phyloP scores from a whole-genome alignment of 2,888 invertebrate genomes.

The Gymnosoma rotundatum region DNA sequence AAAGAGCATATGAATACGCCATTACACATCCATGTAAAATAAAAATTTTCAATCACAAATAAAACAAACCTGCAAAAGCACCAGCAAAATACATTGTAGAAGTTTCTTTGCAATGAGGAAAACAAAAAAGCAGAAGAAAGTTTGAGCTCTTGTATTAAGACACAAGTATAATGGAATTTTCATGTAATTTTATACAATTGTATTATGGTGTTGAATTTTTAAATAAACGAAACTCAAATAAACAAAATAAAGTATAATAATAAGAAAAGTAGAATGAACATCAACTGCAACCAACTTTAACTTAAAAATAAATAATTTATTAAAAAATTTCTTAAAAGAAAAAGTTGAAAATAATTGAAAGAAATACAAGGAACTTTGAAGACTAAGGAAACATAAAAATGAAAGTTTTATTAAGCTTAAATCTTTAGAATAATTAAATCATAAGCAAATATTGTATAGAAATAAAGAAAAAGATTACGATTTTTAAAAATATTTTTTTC shows the following conservation, averaged over 20 bases:
- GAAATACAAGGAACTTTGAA: background rate
- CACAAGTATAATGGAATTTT: conserved; percentile 69
- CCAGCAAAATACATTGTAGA: conserved; percentile 18
- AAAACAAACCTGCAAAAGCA: conserved; percentile 28
- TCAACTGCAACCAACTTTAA: background rate
- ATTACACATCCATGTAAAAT: conserved; percentile 23
- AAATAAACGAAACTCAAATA: conserved; percentile 37
- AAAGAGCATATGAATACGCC: conserved; percentile 14
- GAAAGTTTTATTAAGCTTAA: too few relatives aligned
- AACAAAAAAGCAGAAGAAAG: conserved; percentile 2
- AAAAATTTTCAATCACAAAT: conserved; percentile 45
- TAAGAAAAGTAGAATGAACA: conserved; percentile 20
- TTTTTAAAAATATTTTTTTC: too few relatives aligned
- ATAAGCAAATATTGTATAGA: too few relatives aligned
- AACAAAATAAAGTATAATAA: conserved; percentile 5
- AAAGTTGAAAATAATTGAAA: conserved; percentile 5
- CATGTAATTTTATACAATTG: conserved; percentile 66
- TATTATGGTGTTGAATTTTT: conserved; percentile 61
- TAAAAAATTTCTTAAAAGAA: background rate
- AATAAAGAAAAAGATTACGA: too few relatives aligned
- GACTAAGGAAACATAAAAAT: background rate
- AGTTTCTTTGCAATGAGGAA: conserved; percentile 32
- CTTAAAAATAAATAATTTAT: conserved; percentile 49
- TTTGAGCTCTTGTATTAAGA: conserved; percentile 21
- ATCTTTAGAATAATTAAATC: too few relatives aligned